These are phyloP conservation scores for Motacilla alba DNA, from an alignment of 2,113 vertebrate genomes.

Conservation along the genomic window DNA sequence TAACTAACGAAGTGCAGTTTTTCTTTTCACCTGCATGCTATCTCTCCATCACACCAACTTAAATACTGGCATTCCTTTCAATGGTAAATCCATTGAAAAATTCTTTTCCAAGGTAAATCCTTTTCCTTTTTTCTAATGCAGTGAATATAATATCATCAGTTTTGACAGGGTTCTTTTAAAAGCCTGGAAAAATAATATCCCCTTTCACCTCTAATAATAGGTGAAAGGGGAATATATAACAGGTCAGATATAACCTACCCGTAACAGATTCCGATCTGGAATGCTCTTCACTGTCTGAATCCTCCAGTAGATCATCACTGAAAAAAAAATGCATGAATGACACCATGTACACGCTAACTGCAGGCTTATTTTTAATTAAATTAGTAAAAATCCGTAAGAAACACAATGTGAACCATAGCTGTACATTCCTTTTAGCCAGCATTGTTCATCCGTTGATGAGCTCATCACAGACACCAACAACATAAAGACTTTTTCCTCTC, in stretches of 20 bases:
- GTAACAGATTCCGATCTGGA: conserved; percentile 97
- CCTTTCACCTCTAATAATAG: not conserved
- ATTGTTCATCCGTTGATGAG: not conserved
- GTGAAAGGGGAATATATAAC: not conserved
- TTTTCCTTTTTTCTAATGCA: not conserved
- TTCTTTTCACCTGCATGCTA: not conserved
- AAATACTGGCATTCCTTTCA: not conserved
- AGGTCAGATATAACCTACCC: conserved; percentile 71
- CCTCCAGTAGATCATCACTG: conserved; percentile 96
- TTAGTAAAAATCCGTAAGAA: not conserved
- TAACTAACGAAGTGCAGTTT: not conserved
- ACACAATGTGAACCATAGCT: not conserved
- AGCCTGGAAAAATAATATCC: not conserved
- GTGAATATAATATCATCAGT: not conserved
- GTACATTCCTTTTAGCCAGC: not conserved
- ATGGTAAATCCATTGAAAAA: not conserved
- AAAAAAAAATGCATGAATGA: not conserved
- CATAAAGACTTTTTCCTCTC: not conserved
- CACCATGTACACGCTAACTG: not conserved
- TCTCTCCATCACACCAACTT: not conserved
- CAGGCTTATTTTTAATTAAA: not conserved
- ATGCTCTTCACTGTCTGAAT: conserved; percentile 98
- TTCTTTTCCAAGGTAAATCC: not conserved
- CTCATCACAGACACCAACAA: not conserved
- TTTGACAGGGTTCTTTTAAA: not conserved